Percentiles rank a stretch among this genome's conserved stretches.
phyloP scores from a whole-genome alignment of 2,113 vertebrate species.

The Amphiprion ocellaris region DNA sequence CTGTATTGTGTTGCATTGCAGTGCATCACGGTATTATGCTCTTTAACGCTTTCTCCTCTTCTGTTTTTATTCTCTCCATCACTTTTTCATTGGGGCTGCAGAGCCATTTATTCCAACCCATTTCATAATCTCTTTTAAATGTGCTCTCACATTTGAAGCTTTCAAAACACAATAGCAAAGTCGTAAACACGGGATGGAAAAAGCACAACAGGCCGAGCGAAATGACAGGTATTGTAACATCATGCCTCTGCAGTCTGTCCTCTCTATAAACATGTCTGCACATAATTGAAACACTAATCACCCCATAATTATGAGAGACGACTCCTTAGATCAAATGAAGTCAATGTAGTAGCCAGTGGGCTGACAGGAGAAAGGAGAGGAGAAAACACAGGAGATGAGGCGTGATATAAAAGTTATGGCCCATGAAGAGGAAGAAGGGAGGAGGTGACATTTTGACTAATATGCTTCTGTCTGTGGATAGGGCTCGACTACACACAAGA shows the following conservation, averaged over 20 bases:
- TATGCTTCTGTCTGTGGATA: conserved; percentile 52
- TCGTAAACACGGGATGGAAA: conserved; percentile 25
- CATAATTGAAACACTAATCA: conserved; percentile 69
- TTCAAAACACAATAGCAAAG: conserved; percentile 31
- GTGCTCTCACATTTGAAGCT: conserved; percentile 31
- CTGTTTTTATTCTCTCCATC: conserved; percentile 11
- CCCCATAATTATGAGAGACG: conserved; percentile 59
- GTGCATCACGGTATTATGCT: conserved; percentile 9
- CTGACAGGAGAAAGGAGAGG: conserved; percentile 49
- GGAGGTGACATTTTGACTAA: conserved; percentile 79
- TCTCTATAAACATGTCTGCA: conserved; percentile 58
- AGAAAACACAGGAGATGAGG: conserved; percentile 70
- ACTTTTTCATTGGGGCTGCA: conserved; percentile 15
- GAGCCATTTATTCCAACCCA: conserved; percentile 34
- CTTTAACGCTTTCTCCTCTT: not conserved
- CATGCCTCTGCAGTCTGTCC: conserved; percentile 1
- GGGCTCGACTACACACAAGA: conserved; percentile 29
- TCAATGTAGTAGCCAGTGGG: conserved; percentile 39
- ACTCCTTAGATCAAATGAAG: conserved; percentile 56
- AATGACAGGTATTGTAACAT: conserved; percentile 49
- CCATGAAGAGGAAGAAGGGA: conserved; percentile 77
- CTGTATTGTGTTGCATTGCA: conserved; percentile 8
- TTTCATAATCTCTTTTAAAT: conserved; percentile 59
- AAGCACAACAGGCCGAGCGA: conserved; percentile 21
- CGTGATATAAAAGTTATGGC: conserved; percentile 72